A percentile compares a stretch with the other conserved stretches of the same genome.
phyloP scores from a whole-genome alignment of 2,797 vertebrate species.

The Lagocephalus sceleratus region DNA sequence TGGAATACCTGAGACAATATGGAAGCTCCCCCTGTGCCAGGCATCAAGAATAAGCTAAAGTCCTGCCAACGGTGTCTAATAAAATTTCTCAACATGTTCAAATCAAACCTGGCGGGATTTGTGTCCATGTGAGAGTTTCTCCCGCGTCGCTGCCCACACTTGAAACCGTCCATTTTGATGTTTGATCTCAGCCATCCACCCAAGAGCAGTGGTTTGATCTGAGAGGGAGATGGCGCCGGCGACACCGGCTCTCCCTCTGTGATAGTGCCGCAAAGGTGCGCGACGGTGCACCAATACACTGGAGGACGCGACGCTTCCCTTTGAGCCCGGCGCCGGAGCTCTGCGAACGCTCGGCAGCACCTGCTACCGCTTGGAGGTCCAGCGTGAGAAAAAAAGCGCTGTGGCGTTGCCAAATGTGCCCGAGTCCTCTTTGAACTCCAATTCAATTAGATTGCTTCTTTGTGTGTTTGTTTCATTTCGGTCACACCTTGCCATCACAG shows the following conservation, averaged over 20 bases:
- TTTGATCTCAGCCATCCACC: slow-evolving; percentile 64
- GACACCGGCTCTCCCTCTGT: slow-evolving; percentile 55
- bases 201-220: slow-evolving; percentile 71
- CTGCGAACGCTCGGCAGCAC: slow-evolving; percentile 62
- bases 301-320: slow-evolving; percentile 54
- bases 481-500: slow-evolving; percentile 77
- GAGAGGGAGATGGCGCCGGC: slow-evolving; percentile 61
- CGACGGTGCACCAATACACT: slow-evolving; percentile 47
- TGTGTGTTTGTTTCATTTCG: slow-evolving; percentile 77
- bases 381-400: slow-evolving; percentile 55
- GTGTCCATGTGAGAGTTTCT: slow-evolving; percentile 43
- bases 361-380: slow-evolving; percentile 71
- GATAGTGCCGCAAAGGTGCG: slow-evolving; percentile 56
- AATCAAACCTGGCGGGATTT: slow-evolving; percentile 60
- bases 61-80: slow-evolving; percentile 48
- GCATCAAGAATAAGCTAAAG: slow-evolving; percentile 46
- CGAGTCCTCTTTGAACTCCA: slow-evolving; percentile 71
- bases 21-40: slow-evolving; percentile 31
- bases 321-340: slow-evolving; percentile 46
- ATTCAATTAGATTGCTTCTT: slow-evolving; percentile 76
- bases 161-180: slow-evolving; percentile 61
- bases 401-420: slow-evolving; percentile 50
- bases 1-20: slow-evolving; percentile 42
- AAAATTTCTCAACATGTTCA: slow-evolving; percentile 53
- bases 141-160: slow-evolving; percentile 47